Base-by-base conservation (phyloP, 1,140 invertebrate genomes). In the Ceratoteleas bidentatus region DNA sequence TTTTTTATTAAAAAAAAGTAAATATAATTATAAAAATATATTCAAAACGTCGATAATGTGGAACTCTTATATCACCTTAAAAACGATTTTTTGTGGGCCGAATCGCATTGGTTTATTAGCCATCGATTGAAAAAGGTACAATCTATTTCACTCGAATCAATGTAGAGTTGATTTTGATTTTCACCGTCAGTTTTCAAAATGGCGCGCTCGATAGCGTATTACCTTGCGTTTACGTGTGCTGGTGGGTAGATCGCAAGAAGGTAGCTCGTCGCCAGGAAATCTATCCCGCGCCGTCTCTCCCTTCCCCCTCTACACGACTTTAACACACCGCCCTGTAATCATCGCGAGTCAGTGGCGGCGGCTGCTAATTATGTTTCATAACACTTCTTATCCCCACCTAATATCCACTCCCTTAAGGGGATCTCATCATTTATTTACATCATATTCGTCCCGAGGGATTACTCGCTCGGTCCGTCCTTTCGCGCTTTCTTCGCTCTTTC, bases 311-410 rank as follows among this genome's bases (percentile, higher is more conserved):
- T 66, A 68, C 86, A 81, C 85, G 89, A 90, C 88, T 90, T 88
- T 89, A 83, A 87, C 88, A 86, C 86, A 89, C 90, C 90, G 90
- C 90, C 89, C 89, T 91, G 88, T 91, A 91, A 91, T 91, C 90
- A 91, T 91, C 88, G 89, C 89, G 88, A 90, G 90, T 88, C 89
- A 88, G 90, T 91, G 90, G 90, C 90, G 87, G 90, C 88, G 90
- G 87, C 86, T 88, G 90, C 88, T 90, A 91, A 91, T 91, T 91
- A 91, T 90, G 88, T 91, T 91, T 91, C 89, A 91, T 91, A 91
- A 90, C 90, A 90, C 90, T 90, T 90, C 90, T 91, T 91, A 90
- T 89, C 90, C 89, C 87, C 86, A 87, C 88, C 87, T 85, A 85
- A 86, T 86, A 86, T 88, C 89, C 80, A 87, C 86, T 89, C 88